Base-by-base conservation (phyloP, 30 jellyfish, hydroid and myxozoan genomes). In the Morbakka virulenta region DNA sequence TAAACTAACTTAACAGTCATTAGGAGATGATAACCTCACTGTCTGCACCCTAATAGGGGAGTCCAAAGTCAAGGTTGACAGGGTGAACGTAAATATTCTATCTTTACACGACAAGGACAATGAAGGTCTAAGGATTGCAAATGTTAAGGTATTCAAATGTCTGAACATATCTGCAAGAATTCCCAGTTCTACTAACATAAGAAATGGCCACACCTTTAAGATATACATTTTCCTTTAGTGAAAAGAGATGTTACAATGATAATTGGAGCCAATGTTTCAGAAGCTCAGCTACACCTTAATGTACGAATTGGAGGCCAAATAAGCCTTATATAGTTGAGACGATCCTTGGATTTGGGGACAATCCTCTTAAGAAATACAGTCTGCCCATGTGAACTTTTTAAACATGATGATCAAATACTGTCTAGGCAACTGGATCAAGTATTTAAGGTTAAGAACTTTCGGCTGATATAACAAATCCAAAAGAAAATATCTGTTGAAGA, bases 401-500 rank as follows among this genome's bases (percentile, higher is more conserved):
- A 17, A 41, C 57, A 41, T 41, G 57, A 17, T 41, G 57, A 41
- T 41, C 13, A 41, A 6, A 41, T 41, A 17, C 57, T 41, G 57
- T 41, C 57, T 17, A 41, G 13, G 57, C 57, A 41, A 41, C 57
- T 41, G 57, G 57, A 41, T 41, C 57, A 41, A 17, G 9, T 41
- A 9, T 41, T 41, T 17, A 41, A 17, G 9, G 57, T 17, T 41
- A 17, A 41, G 17, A 17, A 41, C 17, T 41, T 41, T 17, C 13
- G 57, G 57, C 17, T 41, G 57, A 41, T 41, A 41, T 6, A 41
- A 41, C 57, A 41, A 17, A 41, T 41, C 57, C 9, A 41, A 41
- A 41, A 17, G 57, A 17, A 41, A 17, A 41, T 41, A 17, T 78
- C 89, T 12, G 79, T 67, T 27, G 85, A 80, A 68, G 85, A 80